Evolutionary conservation across 2,113 vertebrate species (phyloP).

Genomic region (Sylvilagus bachmani): DNA sequence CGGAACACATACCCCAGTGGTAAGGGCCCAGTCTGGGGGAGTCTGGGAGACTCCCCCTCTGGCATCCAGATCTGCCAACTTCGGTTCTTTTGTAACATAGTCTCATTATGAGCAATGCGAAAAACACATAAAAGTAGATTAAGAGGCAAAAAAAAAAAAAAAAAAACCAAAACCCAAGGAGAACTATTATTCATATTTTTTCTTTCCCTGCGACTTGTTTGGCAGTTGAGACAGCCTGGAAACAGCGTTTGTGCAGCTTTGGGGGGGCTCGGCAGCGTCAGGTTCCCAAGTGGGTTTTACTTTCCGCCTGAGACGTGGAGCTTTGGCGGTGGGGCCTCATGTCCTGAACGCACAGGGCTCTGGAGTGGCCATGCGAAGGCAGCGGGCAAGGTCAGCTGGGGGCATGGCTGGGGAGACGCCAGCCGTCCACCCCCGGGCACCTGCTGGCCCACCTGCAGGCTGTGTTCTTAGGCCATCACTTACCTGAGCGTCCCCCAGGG

Average conservation of each 20-base stretch:
- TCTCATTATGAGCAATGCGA: conserved; percentile 3
- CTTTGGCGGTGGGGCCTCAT: neutral
- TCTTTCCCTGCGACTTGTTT: neutral
- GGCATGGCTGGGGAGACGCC: neutral
- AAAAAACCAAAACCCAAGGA: neutral
- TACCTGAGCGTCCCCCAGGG: too few species aligned
- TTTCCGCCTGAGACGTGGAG: neutral
- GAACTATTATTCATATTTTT: neutral
- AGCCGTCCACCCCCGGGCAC: too few species aligned
- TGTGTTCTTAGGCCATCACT: too few species aligned
- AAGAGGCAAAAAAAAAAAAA: neutral
- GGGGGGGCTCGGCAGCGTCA: neutral
- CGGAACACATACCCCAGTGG: too few species aligned
- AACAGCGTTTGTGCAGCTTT: neutral
- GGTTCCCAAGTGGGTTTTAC: neutral
- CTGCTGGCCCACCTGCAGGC: too few species aligned
- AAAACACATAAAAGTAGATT: neutral
- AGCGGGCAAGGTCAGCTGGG: neutral
- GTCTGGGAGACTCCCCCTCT: neutral
- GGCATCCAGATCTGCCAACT: neutral
- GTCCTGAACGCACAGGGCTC: neutral
- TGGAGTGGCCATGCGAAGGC: accelerated
- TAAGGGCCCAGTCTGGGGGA: too few species aligned
- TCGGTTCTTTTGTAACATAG: neutral
- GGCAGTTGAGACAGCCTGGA: neutral